Percentiles rank a stretch among this genome's conserved stretches.
Conservation (phyloP, 2,113 vertebrate genomes). For the Pitta sordida region DNA sequence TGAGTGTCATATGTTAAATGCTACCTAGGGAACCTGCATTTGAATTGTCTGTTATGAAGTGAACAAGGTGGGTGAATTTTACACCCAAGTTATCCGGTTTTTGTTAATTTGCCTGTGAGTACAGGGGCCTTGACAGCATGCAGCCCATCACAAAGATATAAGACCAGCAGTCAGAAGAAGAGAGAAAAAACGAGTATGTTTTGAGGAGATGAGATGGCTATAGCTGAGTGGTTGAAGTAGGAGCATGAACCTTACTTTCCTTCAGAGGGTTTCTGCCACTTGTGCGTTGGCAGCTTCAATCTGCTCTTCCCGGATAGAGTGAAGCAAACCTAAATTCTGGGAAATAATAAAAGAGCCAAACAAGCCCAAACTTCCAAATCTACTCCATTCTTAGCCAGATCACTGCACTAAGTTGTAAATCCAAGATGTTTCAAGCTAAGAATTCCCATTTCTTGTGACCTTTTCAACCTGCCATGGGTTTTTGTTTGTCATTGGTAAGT, state of each 20-base stretch:
- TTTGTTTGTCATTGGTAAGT: neutral
- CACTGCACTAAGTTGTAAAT: neutral
- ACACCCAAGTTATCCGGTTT: neutral
- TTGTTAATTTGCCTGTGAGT: neutral
- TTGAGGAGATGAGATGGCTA: neutral
- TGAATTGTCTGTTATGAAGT: neutral
- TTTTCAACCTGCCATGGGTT: neutral
- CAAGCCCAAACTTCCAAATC: neutral
- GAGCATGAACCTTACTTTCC: neutral
- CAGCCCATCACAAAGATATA: neutral
- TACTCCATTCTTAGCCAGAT: neutral
- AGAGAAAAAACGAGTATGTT: neutral
- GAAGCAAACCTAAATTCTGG: neutral
- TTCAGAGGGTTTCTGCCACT: neutral
- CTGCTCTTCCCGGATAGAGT: neutral
- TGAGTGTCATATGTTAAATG: neutral
- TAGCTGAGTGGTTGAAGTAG: neutral
- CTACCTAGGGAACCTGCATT: neutral
- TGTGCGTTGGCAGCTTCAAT: neutral
- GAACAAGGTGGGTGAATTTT: neutral
- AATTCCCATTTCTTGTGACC: neutral
- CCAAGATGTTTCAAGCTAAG: neutral
- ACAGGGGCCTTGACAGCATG: neutral
- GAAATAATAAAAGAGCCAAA: neutral
- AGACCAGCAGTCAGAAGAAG: neutral